Evolutionary conservation across 92 coral and sea anemone genomes (phyloP).

Genomic region (Palythoa grandiflora): DNA sequence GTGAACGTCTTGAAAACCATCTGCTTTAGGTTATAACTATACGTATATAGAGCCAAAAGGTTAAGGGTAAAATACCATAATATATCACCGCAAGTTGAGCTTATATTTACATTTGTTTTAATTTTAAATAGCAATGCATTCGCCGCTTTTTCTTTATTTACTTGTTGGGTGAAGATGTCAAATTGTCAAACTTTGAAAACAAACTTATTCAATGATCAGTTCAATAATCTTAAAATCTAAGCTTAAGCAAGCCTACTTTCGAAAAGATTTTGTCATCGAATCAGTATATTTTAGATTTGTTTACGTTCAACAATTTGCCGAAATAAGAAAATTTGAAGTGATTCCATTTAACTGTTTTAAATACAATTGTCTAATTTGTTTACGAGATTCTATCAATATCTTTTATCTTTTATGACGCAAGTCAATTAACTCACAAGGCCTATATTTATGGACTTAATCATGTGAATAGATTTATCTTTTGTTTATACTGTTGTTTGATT

Average conservation of each 20-base stretch:
- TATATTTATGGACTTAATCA: not conserved
- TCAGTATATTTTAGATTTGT: not conserved
- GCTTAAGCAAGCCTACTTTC: not conserved
- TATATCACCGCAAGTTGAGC: not conserved
- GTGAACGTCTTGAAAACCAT: not conserved
- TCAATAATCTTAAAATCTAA: not conserved
- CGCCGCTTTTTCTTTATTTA: no score
- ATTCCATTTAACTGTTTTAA: not conserved
- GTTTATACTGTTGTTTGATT: not conserved
- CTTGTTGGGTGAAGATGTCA: no score
- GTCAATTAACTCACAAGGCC: not conserved
- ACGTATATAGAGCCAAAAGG: not conserved
- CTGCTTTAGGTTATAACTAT: not conserved
- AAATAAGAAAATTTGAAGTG: not conserved
- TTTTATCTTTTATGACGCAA: slow-evolving; percentile 17
- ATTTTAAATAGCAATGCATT: not conserved
- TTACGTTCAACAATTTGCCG: not conserved
- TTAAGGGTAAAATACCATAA: not conserved
- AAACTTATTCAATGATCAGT: no score
- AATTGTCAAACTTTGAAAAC: no score
- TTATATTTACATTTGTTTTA: no score
- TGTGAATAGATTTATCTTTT: not conserved
- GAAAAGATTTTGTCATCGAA: not conserved
- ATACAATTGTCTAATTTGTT: not conserved
- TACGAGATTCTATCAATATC: not conserved